Evolutionary conservation across 1,140 invertebrate genomes (phyloP).

Genomic region (Drosophila rufa): DNA sequence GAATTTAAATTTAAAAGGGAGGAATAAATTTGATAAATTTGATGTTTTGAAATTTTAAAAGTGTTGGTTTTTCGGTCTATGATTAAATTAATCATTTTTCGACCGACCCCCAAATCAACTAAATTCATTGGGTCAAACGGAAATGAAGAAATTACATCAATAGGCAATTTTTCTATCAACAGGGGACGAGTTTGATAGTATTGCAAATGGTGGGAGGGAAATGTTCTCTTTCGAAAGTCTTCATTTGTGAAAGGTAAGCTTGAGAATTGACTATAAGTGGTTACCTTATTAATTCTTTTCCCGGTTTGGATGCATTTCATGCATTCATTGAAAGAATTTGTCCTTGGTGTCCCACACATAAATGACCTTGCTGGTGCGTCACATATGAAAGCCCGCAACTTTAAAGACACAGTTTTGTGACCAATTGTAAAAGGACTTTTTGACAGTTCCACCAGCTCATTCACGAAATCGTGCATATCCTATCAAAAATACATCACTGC

Average conservation of each 20-base stretch:
- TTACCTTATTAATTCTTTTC: too few species aligned
- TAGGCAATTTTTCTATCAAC: neutral
- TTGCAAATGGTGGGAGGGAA: neutral
- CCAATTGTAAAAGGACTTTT: too few species aligned
- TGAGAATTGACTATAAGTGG: neutral
- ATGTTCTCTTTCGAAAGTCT: neutral
- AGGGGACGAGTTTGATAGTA: neutral
- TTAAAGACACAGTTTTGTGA: too few species aligned
- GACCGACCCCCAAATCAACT: neutral
- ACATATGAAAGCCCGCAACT: too few species aligned
- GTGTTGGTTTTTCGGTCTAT: neutral
- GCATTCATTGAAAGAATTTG: too few species aligned
- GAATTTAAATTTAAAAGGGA: too few species aligned
- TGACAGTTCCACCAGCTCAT: neutral
- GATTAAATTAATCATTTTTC: slow-evolving; percentile 1
- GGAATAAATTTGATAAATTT: too few species aligned
- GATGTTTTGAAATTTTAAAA: too few species aligned
- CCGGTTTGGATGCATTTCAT: too few species aligned
- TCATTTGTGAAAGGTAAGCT: neutral
- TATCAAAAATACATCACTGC: neutral
- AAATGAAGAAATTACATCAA: neutral
- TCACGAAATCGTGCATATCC: neutral
- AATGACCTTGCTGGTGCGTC: too few species aligned
- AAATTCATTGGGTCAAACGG: neutral
- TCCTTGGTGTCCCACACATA: too few species aligned